These are phyloP conservation scores for Falco berigora DNA, from an alignment of 2,797 vertebrate species.

Conservation along the genomic window DNA sequence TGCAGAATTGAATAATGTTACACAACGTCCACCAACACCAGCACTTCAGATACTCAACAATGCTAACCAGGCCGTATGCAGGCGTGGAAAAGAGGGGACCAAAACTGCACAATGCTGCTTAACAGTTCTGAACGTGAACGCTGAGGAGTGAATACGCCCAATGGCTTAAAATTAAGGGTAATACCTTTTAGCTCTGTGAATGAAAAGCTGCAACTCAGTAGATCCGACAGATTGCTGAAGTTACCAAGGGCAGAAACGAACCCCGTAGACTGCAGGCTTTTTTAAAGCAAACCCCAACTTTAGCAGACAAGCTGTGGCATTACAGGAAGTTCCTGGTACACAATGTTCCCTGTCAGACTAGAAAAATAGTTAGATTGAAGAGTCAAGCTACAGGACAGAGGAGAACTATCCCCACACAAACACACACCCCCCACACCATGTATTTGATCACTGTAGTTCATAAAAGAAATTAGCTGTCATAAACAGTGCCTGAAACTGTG, in stretches of 20 bases:
- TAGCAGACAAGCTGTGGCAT: neutral
- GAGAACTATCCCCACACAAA: no score
- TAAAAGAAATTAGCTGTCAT: neutral
- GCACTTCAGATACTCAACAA: neutral
- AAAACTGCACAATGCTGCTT: neutral
- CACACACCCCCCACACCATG: fast-evolving
- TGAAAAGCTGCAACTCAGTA: neutral
- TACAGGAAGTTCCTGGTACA: neutral
- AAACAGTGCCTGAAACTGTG: neutral
- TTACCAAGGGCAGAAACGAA: neutral
- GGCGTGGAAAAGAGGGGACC: neutral
- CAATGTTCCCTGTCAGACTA: neutral
- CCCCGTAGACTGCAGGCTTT: neutral
- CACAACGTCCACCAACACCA: neutral
- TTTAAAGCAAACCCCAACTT: neutral
- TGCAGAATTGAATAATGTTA: neutral
- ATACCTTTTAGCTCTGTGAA: neutral
- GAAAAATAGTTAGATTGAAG: neutral
- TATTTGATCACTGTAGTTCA: neutral
- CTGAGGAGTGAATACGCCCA: neutral
- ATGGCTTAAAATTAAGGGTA: neutral
- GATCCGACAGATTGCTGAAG: neutral
- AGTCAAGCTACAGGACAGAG: neutral
- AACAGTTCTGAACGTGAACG: neutral
- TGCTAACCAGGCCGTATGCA: neutral